phyloP scores from a whole-genome alignment of 2,113 vertebrate genomes.

The Stegastes partitus region DNA sequence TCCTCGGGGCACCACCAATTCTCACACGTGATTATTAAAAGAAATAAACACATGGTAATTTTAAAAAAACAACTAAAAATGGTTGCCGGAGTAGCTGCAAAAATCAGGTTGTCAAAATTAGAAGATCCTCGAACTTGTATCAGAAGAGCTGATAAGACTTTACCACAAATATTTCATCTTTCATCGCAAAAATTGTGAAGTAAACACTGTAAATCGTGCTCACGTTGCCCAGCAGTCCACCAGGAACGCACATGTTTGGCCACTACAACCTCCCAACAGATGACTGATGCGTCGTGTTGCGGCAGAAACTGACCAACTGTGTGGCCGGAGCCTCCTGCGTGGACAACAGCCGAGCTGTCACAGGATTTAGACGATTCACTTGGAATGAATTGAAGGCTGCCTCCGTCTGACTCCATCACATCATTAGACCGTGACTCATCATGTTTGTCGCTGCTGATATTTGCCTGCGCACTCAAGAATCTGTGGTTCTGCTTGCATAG shows the following conservation, averaged over 20 bases:
- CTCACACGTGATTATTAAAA: background rate
- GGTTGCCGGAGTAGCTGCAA: too few species aligned
- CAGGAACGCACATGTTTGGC: background rate
- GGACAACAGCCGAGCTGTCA: too few species aligned
- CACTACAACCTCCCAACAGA: background rate
- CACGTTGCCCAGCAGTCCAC: background rate
- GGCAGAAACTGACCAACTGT: background rate
- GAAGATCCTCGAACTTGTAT: too few species aligned
- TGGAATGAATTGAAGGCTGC: background rate
- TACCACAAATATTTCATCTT: too few species aligned
- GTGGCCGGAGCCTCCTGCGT: background rate
- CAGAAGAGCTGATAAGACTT: too few species aligned
- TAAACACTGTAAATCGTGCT: background rate
- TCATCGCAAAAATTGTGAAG: background rate
- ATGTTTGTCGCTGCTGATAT: constrained; percentile 7
- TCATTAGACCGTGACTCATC: constrained; percentile 25
- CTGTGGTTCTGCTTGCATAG: constrained; percentile 23
- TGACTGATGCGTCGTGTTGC: background rate
- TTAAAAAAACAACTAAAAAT: too few species aligned
- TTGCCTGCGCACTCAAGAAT: constrained; percentile 6
- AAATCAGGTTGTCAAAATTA: too few species aligned
- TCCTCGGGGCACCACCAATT: background rate
- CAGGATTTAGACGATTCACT: background rate
- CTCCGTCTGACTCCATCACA: constrained; percentile 5
- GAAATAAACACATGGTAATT: background rate